Evolutionary conservation across 1,140 invertebrate genomes (phyloP).

Genomic region (Drosophila triauraria): DNA sequence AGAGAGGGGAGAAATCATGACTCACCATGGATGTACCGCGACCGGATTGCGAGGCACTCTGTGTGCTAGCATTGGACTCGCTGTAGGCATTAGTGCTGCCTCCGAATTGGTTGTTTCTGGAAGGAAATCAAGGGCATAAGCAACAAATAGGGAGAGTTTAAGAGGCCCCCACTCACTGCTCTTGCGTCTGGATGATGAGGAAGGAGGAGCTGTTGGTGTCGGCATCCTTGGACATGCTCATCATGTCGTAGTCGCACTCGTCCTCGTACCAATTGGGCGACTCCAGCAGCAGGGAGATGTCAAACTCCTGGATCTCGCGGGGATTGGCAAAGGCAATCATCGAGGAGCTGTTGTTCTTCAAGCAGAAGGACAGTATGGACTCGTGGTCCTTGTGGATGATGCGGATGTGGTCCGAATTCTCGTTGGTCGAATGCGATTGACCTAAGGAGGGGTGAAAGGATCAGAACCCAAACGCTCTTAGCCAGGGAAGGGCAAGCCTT

Average conservation of each 20-base stretch:
- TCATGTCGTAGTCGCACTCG: constrained; percentile 97
- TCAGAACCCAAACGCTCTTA: constrained; percentile 4
- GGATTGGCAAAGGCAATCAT: constrained; percentile 96
- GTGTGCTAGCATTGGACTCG: constrained; percentile 70
- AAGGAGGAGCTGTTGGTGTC: constrained; percentile 93
- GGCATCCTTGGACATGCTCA: constrained; percentile 92
- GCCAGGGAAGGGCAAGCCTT: no score
- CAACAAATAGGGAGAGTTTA: no score
- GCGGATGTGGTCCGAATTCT: constrained; percentile 91
- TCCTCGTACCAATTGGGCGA: constrained; percentile 96
- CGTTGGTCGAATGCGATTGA: constrained; percentile 76
- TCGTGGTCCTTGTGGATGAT: constrained; percentile 99
- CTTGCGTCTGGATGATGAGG: constrained; percentile 95
- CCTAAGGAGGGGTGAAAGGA: constrained; percentile 9
- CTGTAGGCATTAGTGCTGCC: constrained; percentile 45
- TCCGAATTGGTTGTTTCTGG: constrained; percentile 61
- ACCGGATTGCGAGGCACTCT: constrained; percentile 92
- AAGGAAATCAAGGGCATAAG: background rate
- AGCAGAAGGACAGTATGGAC: constrained; percentile 98
- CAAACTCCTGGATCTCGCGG: constrained; percentile 98
- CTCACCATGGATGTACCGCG: constrained; percentile 93
- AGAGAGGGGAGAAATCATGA: no score
- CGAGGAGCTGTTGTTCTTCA: constrained; percentile 93
- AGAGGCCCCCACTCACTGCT: constrained; percentile 68
- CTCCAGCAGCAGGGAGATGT: constrained; percentile 95